Evolutionary conservation across 1,140 invertebrate genomes (phyloP).

Genomic region (Lepidurus couesii): DNA sequence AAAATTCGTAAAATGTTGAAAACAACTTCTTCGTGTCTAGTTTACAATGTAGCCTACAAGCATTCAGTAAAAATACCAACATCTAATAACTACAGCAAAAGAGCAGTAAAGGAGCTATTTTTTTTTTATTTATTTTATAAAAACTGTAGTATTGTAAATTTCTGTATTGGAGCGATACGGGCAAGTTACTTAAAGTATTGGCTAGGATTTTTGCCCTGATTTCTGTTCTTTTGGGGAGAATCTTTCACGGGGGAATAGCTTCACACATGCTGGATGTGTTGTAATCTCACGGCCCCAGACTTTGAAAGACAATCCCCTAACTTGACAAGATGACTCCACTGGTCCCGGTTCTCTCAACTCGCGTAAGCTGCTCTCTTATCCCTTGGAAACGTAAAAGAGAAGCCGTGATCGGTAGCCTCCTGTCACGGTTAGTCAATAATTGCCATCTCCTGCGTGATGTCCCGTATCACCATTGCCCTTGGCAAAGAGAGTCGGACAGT

Average conservation of each 20-base stretch:
- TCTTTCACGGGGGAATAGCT: not conserved
- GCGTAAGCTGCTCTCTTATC: not conserved
- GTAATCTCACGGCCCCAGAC: not conserved
- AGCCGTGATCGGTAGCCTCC: conserved; percentile 12
- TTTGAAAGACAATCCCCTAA: conserved; percentile 14
- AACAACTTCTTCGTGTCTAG: too few relatives aligned
- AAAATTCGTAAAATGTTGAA: too few relatives aligned
- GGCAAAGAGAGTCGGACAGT: not conserved
- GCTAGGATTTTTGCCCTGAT: too few relatives aligned
- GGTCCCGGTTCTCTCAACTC: not conserved
- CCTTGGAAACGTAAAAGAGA: not conserved
- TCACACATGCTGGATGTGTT: not conserved
- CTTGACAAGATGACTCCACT: conserved; percentile 18
- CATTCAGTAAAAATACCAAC: too few relatives aligned
- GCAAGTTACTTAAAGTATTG: too few relatives aligned
- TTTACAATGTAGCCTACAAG: too few relatives aligned
- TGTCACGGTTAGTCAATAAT: conserved; percentile 17
- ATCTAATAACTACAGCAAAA: too few relatives aligned
- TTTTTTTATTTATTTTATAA: too few relatives aligned
- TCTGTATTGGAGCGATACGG: too few relatives aligned
- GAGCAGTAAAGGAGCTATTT: too few relatives aligned
- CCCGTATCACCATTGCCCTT: not conserved
- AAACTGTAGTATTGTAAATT: too few relatives aligned
- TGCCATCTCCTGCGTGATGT: conserved; percentile 8
- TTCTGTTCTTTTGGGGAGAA: not conserved